Base-by-base conservation (phyloP, 2,888 invertebrate species). In the Euclidia mi region DNA sequence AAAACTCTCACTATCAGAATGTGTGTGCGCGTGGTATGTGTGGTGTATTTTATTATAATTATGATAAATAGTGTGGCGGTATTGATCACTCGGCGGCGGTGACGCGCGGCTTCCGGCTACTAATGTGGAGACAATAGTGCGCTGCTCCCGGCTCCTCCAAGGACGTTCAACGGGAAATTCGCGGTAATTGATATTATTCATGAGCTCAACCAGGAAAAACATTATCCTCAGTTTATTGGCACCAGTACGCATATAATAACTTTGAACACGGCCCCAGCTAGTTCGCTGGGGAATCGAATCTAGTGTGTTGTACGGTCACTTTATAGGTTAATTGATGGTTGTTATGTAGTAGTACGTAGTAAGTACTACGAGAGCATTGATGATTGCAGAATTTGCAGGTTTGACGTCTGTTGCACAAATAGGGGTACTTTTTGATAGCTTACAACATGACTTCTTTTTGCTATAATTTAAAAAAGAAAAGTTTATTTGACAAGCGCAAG, bases 151-250 rank as follows among this genome's bases (percentile, higher is more conserved):
- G n/a, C 40, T 37, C 11, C 25, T 12, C 6, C 40, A 40, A 40
- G 20, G 40, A 40, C 40, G 6, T 7, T 40, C 11, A 18, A 20
- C 7, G 20, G 20, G 18, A 12, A 40, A 40, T 18, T 40, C 11
- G 20, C 11, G 11, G 11, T 40, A 40, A 40, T 20, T 40, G 11
- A 12, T 20, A 20, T 40, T 40, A 40, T 40, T 20, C 12, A 12
- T 2, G 40, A 37, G 20, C 40, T 40, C 20, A 20, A 12, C 9
- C n/a, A 40, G 40, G 6, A 40, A 40, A 20, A 1, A 18, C 18
- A 18, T 18, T 3, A 18, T 40, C 2, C n/a, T 18, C n/a, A n/a
- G 40, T 10, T 40, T 40, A 40, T 40, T 18, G 20, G n/a, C 11
- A 40, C 3, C 17, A 17, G 15, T 34, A 34, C 12, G 9, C 14